These are phyloP conservation scores for Brachypodius melanocephalos DNA, from an alignment of 2,113 vertebrate species.

Conservation along the genomic window DNA sequence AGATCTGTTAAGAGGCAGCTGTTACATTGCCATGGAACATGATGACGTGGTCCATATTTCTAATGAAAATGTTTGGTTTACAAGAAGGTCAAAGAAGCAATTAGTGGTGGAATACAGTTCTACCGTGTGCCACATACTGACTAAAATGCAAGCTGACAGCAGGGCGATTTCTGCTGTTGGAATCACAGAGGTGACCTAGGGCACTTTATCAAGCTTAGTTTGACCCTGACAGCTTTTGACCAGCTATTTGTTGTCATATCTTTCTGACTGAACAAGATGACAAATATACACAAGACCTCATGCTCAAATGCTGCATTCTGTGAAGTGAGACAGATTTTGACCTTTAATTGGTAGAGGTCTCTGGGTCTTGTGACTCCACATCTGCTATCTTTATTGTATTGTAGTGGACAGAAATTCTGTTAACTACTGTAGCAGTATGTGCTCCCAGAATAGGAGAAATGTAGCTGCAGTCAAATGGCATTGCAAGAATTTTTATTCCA, in stretches of 20 bases:
- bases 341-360: constrained; percentile 70
- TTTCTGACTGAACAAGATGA: constrained; percentile 62
- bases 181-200: constrained; percentile 52
- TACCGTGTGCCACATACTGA: background rate
- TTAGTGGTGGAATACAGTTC: constrained; percentile 38
- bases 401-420: constrained; percentile 54
- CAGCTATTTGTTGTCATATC: constrained; percentile 69
- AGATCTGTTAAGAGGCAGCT: constrained; percentile 13
- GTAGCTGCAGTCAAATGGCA: background rate
- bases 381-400: constrained; percentile 61
- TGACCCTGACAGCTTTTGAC: constrained; percentile 67
- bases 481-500: background rate
- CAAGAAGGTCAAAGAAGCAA: constrained; percentile 57
- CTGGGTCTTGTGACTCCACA: constrained; percentile 34
- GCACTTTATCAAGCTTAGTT: constrained; percentile 51
- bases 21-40: background rate
- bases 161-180: constrained; percentile 6
- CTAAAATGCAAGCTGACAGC: constrained; percentile 30
- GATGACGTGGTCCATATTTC: constrained; percentile 22
- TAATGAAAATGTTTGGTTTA: constrained; percentile 64
- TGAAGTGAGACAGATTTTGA: constrained; percentile 60
- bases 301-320: constrained; percentile 46
- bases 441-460: background rate
- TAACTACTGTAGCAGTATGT: constrained; percentile 30
- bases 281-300: constrained; percentile 58